These are phyloP conservation scores for Stomorhina lunata DNA, from an alignment of 2,888 invertebrate species.

Conservation along the genomic window DNA sequence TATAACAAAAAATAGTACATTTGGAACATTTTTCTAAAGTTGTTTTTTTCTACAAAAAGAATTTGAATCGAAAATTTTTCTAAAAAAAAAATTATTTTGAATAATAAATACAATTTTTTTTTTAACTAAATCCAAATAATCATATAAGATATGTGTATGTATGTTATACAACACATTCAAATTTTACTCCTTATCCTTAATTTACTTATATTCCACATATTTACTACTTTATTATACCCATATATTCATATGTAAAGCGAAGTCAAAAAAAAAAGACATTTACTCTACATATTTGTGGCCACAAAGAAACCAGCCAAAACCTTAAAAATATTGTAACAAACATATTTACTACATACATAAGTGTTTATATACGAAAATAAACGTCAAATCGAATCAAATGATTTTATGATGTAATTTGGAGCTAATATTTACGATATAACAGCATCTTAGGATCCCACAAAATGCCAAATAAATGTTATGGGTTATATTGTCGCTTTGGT, in stretches of 20 bases:
- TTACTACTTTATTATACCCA: neutral
- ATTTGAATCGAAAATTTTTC: too few relatives aligned
- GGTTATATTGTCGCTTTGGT: conserved; percentile 78
- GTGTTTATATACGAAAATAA: conserved; percentile 72
- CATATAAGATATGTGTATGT: too few relatives aligned
- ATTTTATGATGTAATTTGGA: conserved; percentile 79
- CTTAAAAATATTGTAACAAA: conserved; percentile 7
- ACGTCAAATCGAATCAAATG: conserved; percentile 80
- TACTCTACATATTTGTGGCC: neutral
- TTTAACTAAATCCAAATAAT: too few relatives aligned
- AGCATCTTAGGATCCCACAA: conserved; percentile 77
- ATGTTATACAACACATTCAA: too few relatives aligned
- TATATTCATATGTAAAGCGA: neutral
- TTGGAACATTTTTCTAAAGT: too few relatives aligned
- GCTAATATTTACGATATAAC: conserved; percentile 80
- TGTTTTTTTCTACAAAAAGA: too few relatives aligned
- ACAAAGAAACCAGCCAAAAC: neutral
- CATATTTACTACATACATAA: too few relatives aligned
- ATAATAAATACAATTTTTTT: too few relatives aligned
- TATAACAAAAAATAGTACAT: too few relatives aligned
- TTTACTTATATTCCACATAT: neutral
- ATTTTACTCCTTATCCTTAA: too few relatives aligned
- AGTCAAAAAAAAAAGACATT: neutral
- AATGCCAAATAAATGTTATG: conserved; percentile 78
- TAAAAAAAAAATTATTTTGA: too few relatives aligned